A percentile compares a stretch with the other conserved stretches of the same genome.
Conservation (phyloP, 2,113 vertebrate genomes). For the Dasyornis broadbenti region DNA sequence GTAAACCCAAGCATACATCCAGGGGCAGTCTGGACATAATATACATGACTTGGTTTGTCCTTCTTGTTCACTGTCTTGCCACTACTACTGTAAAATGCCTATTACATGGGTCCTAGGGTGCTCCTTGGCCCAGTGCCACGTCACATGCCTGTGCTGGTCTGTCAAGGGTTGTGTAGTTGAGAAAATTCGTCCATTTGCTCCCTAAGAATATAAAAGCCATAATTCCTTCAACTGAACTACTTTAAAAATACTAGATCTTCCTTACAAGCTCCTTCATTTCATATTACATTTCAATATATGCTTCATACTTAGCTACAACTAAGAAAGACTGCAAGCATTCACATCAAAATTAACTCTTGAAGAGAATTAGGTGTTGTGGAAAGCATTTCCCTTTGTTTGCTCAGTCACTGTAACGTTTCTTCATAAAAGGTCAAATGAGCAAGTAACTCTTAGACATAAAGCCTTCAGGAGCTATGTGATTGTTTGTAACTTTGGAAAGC, state of each 20-base stretch:
- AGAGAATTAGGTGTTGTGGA: neutral
- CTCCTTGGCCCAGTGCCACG: neutral
- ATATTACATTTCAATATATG: neutral
- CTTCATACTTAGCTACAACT: neutral
- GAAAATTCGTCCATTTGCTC: neutral
- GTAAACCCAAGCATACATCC: neutral
- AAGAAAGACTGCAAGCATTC: neutral
- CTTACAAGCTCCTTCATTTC: accelerated
- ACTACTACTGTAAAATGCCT: neutral
- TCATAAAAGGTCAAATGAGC: neutral
- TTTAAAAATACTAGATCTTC: neutral
- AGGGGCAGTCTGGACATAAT: neutral
- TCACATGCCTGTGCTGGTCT: neutral
- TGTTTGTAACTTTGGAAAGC: neutral
- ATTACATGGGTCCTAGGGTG: neutral
- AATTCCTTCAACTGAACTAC: neutral
- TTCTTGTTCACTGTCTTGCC: neutral
- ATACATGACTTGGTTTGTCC: neutral
- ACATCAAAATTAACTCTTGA: neutral
- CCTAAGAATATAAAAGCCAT: neutral
- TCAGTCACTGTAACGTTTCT: neutral
- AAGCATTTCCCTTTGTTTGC: neutral
- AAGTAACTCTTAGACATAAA: neutral
- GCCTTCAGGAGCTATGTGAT: neutral
- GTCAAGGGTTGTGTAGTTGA: neutral